phyloP scores from a whole-genome alignment of 2,113 vertebrate genomes.

The Hydrolagus affinis region DNA sequence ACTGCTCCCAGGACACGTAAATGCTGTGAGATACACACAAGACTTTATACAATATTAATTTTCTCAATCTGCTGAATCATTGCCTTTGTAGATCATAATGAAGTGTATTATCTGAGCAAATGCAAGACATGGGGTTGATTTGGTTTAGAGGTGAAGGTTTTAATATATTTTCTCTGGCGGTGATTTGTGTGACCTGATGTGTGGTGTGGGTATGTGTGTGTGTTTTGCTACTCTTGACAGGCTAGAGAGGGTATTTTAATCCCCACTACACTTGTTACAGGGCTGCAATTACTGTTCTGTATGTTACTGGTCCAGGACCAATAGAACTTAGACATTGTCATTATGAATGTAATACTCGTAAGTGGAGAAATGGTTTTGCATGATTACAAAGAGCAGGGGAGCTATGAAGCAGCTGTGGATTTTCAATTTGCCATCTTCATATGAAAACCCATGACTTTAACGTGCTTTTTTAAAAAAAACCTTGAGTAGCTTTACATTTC shows the following conservation, averaged over 20 bases:
- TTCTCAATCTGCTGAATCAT: constrained; percentile 16
- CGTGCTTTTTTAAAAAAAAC: background rate
- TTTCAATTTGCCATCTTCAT: background rate
- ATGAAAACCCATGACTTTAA: background rate
- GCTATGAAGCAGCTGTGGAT: background rate
- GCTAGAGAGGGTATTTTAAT: background rate
- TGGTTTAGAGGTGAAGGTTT: background rate
- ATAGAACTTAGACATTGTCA: background rate
- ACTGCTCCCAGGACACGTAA: background rate
- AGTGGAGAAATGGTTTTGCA: background rate
- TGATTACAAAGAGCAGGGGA: background rate
- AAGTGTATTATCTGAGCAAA: background rate
- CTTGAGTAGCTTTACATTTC: background rate
- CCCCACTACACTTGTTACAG: background rate
- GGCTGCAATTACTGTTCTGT: background rate
- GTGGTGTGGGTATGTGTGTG: no score
- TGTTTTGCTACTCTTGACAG: background rate
- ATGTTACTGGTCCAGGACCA: background rate
- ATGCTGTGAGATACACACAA: background rate
- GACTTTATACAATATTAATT: background rate
- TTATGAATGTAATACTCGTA: background rate
- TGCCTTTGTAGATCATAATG: constrained; percentile 3
- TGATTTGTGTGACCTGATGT: background rate
- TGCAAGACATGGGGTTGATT: background rate
- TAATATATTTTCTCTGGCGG: background rate